Evolutionary conservation across 2,888 invertebrate genomes (phyloP), one percentile per base, ranked within the genome.

Genomic region (Philaethria dido): DNA sequence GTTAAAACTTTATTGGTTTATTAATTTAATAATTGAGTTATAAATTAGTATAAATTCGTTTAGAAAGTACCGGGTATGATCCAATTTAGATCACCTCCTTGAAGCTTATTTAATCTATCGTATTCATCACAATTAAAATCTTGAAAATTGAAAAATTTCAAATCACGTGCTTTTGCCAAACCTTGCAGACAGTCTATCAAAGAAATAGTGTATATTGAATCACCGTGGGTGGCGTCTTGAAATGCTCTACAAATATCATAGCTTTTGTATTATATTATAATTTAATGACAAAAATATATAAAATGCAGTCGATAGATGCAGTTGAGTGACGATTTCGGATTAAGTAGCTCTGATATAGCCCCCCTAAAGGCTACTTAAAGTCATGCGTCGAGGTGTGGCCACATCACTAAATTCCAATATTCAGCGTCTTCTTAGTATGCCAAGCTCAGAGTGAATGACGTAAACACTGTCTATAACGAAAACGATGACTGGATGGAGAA

Each of bases 71-170:
- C 94, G 29, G 98, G 98, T 48, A 98, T 88, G 73, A 98, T 94
- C 98, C 98, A 98, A 86, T 97, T 98, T 71, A 98, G 93, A 85
- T 98, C 98, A 6, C 98, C 98, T 79, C 97, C 96, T 85, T 96
- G 95, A 72, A 97, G 94, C 88, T 95, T 95, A 87, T 96, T 95
- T 78, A 96, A 95, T 80, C 94, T 94, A 77, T 97, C 96, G 83
- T 98, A 98, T 83, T 98, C 98, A 42, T 94, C 94, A 18, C 95
- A 93, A 86, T 98, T 95, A 83, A 98, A 98, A 82, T 96, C 96
- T 68, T 95, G 93, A 79, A 98, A 97, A 83, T 97, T 94, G 79
- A 98, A 95, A 84, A 98, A 97, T 47, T 96, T 95, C 76, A 95
- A 93, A 25, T 94, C 90, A 14, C 93, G 81, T 6, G 97, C 97